Evolutionary conservation across 2,113 vertebrate genomes (phyloP).

Genomic region (Chionis minor): DNA sequence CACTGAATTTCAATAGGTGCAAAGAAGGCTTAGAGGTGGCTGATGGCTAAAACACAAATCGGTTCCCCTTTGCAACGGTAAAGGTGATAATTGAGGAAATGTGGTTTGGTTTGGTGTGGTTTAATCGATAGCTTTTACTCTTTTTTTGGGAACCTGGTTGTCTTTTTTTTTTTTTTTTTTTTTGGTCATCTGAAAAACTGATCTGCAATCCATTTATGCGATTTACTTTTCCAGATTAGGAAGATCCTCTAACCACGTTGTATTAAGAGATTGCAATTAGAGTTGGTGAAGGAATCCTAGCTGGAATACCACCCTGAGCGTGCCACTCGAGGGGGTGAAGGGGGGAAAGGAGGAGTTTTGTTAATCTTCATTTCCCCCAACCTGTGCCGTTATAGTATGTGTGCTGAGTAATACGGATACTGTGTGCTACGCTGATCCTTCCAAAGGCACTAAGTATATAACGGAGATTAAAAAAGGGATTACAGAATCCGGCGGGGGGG

Average conservation of each 20-base stretch:
- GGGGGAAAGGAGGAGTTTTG: neutral
- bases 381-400: neutral
- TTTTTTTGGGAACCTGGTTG: neutral
- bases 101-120: neutral
- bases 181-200: slow-evolving; percentile 32
- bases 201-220: slow-evolving; percentile 55
- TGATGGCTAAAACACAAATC: neutral
- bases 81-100: neutral
- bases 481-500: neutral
- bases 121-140: neutral
- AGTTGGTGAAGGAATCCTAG: neutral
- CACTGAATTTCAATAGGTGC: neutral
- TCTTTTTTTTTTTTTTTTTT: neutral
- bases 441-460: neutral
- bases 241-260: slow-evolving; percentile 39
- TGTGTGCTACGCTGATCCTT: neutral
- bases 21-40: neutral
- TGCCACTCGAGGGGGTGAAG: neutral
- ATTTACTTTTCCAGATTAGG: slow-evolving; percentile 62
- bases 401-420: neutral
- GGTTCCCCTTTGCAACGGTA: neutral
- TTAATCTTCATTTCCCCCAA: neutral
- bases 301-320: neutral
- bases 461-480: slow-evolving; percentile 43
- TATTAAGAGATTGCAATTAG: slow-evolving; percentile 16